Percentiles rank a stretch among this genome's conserved stretches.
These are phyloP conservation scores for Prunella strophiata DNA, from an alignment of 2,797 vertebrate genomes.

Conservation along the genomic window DNA sequence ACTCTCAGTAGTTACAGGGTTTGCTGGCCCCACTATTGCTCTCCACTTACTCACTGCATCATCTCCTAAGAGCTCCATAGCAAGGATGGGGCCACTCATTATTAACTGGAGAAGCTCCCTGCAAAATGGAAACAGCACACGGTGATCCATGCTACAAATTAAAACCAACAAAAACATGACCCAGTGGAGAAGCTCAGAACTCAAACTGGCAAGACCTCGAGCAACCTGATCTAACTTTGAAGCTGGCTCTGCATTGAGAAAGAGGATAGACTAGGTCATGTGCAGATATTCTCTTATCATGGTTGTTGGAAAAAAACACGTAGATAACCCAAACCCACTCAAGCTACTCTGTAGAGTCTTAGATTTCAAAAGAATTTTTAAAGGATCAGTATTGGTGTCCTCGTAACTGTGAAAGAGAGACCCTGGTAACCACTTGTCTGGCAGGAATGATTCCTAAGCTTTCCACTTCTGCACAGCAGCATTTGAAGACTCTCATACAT, in stretches of 20 bases:
- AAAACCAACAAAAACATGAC: neutral
- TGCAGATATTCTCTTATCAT: neutral
- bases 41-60: slow-evolving; percentile 89
- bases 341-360: neutral
- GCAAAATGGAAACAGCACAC: slow-evolving; percentile 47
- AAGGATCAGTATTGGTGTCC: neutral
- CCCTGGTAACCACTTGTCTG: neutral
- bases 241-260: neutral
- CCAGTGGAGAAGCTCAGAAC: neutral
- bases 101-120: slow-evolving; percentile 91
- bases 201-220: neutral
- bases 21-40: slow-evolving; percentile 85
- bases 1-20: slow-evolving; percentile 76
- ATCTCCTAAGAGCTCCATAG: slow-evolving; percentile 92
- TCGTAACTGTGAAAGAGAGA: neutral
- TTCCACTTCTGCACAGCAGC: neutral
- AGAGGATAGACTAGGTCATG: neutral
- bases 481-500: neutral
- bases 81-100: slow-evolving; percentile 87
- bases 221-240: neutral
- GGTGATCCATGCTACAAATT: neutral
- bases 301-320: neutral
- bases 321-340: neutral
- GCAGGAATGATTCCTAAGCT: neutral
- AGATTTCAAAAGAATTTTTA: neutral